A percentile compares a stretch with the other conserved stretches of the same genome.
phyloP scores from a whole-genome alignment of 23 tunicate species.

The Styela clava region DNA sequence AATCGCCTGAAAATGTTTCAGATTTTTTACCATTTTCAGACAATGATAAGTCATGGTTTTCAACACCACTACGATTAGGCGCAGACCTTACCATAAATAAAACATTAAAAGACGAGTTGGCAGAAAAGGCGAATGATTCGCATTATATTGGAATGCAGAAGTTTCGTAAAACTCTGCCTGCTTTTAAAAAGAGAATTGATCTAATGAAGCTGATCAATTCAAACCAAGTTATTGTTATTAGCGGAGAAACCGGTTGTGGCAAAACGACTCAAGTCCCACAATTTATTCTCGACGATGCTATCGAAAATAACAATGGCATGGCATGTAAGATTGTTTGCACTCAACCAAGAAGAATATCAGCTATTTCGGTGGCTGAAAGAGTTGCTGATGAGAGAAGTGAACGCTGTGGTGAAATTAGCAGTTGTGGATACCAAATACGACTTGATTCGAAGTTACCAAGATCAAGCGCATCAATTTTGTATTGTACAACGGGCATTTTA shows the following conservation, averaged over 20 bases:
- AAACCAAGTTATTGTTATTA: constrained; percentile 74
- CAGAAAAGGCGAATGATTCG: constrained; percentile 1
- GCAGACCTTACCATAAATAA: constrained; percentile 1
- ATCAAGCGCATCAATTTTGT: constrained; percentile 47
- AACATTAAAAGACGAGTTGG: background rate
- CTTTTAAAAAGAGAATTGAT: constrained; percentile 42
- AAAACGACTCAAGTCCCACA: constrained; percentile 80
- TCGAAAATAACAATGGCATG: constrained; percentile 25
- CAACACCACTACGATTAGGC: background rate
- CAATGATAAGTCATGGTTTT: constrained; percentile 29
- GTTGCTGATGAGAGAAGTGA: constrained; percentile 75
- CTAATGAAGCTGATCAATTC: constrained; percentile 39
- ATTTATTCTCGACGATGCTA: constrained; percentile 65
- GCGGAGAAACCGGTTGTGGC: constrained; percentile 93
- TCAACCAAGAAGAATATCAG: constrained; percentile 92
- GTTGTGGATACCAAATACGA: constrained; percentile 89
- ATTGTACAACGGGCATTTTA: constrained; percentile 84
- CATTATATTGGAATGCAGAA: constrained; percentile 24
- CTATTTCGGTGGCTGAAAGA: constrained; percentile 77
- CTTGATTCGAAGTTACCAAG: constrained; percentile 57
- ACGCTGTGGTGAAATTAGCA: constrained; percentile 53
- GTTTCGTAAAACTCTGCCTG: constrained; percentile 59
- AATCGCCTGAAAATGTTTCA: background rate
- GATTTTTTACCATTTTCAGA: constrained; percentile 6
- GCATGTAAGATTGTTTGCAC: constrained; percentile 76